These are phyloP conservation scores for Arctia plantaginis DNA, from an alignment of 2,888 invertebrate genomes.

Conservation along the genomic window DNA sequence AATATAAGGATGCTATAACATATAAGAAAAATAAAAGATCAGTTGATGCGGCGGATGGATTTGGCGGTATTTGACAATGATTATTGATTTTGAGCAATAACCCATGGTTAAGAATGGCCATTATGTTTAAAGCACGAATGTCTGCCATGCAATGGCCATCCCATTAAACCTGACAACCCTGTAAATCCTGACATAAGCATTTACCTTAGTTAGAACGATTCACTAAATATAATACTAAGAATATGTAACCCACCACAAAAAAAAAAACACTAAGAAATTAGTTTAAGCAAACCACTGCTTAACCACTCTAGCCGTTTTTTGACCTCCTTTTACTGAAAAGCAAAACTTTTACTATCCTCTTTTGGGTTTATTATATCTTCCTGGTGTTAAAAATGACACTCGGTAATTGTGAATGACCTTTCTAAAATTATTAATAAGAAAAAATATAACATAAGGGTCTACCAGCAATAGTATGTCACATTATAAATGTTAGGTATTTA, in stretches of 20 bases:
- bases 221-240: too few relatives aligned
- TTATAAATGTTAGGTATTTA: neutral
- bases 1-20: neutral
- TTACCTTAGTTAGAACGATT: too few relatives aligned
- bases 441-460: neutral
- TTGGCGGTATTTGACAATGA: neutral
- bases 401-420: neutral
- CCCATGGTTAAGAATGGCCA: neutral
- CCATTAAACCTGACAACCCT: too few relatives aligned
- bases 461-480: neutral
- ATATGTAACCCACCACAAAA: too few relatives aligned
- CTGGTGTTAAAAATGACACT: neutral
- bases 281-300: neutral
- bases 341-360: neutral
- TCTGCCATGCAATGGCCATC: too few relatives aligned
- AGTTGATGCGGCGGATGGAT: neutral
- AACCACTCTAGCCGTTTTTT: neutral
- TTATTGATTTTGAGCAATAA: neutral
- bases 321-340: neutral
- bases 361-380: neutral
- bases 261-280: neutral
- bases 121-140: too few relatives aligned
- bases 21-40: neutral
- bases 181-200: too few relatives aligned
- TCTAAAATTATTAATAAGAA: too few relatives aligned